These are phyloP conservation scores for Lycaon pictus DNA, from an alignment of 2,113 vertebrate species.

Conservation along the genomic window DNA sequence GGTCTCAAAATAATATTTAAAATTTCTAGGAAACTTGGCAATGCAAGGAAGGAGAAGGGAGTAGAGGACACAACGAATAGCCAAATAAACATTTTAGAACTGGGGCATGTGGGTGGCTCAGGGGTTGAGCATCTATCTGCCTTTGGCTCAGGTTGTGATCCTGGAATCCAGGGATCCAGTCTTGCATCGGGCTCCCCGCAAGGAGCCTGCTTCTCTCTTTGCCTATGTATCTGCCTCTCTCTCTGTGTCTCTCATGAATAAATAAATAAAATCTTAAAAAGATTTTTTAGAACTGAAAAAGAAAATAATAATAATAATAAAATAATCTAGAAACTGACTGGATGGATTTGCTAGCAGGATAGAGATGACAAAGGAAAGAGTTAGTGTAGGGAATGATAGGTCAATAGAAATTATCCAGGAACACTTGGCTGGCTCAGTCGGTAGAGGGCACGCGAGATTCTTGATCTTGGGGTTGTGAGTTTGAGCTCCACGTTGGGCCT, in stretches of 20 bases:
- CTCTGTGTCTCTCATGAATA: too few species aligned
- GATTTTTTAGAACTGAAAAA: slow-evolving; percentile 28
- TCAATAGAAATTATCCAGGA: not conserved
- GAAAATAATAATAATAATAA: not conserved
- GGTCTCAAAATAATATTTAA: not conserved
- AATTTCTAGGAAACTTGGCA: slow-evolving; percentile 38
- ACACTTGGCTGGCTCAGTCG: not conserved
- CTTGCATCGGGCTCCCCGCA: too few species aligned
- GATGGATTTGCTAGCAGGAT: not conserved
- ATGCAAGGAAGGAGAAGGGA: slow-evolving; percentile 33
- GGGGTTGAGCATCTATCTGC: too few species aligned
- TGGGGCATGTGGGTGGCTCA: not conserved
- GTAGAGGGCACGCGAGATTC: not conserved
- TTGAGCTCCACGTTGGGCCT: not conserved
- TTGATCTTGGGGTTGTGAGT: not conserved
- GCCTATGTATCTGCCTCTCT: too few species aligned
- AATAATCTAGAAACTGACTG: not conserved
- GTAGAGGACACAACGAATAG: not conserved
- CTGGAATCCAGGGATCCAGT: too few species aligned
- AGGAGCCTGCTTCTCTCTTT: too few species aligned
- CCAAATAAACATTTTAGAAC: slow-evolving; percentile 45
- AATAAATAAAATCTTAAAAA: too few species aligned
- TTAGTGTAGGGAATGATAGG: not conserved
- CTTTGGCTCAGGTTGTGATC: too few species aligned
- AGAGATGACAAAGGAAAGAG: slow-evolving; percentile 36